Conservation (phyloP, 2,888 invertebrate genomes). For the Incurvaria masculella region DNA sequence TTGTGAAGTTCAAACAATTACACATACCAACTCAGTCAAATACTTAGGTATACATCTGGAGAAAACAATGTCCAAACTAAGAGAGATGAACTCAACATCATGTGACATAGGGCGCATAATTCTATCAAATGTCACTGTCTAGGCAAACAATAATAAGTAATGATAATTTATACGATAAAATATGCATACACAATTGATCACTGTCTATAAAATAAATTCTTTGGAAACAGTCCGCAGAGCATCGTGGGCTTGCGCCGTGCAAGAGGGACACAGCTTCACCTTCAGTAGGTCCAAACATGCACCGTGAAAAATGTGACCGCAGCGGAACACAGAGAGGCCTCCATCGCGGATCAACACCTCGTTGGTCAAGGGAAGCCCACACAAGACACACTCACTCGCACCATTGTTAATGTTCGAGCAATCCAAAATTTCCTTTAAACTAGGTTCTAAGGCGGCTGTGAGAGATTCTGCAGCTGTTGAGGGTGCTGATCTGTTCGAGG, state of each 20-base stretch:
- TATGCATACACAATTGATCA: too few species aligned
- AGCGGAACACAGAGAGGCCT: constrained; percentile 60
- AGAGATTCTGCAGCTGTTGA: constrained; percentile 5
- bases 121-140: too few species aligned
- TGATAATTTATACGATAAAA: too few species aligned
- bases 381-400: constrained; percentile 46
- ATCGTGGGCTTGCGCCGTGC: constrained; percentile 17
- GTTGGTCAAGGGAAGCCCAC: constrained; percentile 58
- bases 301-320: constrained; percentile 62
- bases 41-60: too few species aligned
- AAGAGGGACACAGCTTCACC: constrained; percentile 45
- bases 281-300: constrained; percentile 57
- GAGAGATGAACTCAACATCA: too few species aligned
- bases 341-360: constrained; percentile 57
- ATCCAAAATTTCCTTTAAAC: constrained; percentile 26
- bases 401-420: constrained; percentile 26
- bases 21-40: too few species aligned
- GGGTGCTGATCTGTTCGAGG: background rate
- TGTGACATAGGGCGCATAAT: too few species aligned
- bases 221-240: too few species aligned
- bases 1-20: too few species aligned
- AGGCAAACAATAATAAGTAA: too few species aligned
- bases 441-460: constrained; percentile 16
- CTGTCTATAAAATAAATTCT: too few species aligned
- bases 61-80: too few species aligned